Conservation (phyloP, 2,113 vertebrate species). For the Capricornis sumatraensis region DNA sequence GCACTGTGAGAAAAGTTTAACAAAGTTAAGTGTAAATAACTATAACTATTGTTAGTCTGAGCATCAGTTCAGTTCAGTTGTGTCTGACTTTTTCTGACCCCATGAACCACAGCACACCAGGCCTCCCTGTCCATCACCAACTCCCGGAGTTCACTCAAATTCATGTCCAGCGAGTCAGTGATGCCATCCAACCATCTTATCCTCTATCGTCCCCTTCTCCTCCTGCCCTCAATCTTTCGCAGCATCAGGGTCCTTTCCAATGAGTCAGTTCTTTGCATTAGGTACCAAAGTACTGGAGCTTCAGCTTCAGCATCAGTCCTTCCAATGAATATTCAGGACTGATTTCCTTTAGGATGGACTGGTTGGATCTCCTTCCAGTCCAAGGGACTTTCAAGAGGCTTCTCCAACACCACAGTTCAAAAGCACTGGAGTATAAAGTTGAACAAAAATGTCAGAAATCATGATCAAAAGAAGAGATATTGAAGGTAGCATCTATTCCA, state of each 20-base stretch:
- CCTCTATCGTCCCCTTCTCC: not conserved
- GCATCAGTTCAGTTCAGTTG: not conserved
- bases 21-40: not conserved
- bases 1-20: not conserved
- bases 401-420: not conserved
- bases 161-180: not conserved
- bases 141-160: not conserved
- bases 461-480: not conserved
- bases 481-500: not conserved
- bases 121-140: not conserved
- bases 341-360: not conserved
- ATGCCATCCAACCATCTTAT: not conserved
- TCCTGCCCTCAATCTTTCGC: not conserved
- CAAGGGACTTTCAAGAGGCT: not conserved
- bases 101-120: not conserved
- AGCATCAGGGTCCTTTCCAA: not conserved
- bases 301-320: not conserved
- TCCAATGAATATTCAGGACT: not conserved
- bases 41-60: not conserved
- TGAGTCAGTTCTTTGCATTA: not conserved
- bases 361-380: not conserved
- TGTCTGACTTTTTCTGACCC: not conserved
- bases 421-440: not conserved
- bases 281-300: not conserved
- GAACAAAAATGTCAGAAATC: not conserved